Base-by-base conservation (phyloP, 2,888 invertebrate species). In the Cataglyphis livida region DNA sequence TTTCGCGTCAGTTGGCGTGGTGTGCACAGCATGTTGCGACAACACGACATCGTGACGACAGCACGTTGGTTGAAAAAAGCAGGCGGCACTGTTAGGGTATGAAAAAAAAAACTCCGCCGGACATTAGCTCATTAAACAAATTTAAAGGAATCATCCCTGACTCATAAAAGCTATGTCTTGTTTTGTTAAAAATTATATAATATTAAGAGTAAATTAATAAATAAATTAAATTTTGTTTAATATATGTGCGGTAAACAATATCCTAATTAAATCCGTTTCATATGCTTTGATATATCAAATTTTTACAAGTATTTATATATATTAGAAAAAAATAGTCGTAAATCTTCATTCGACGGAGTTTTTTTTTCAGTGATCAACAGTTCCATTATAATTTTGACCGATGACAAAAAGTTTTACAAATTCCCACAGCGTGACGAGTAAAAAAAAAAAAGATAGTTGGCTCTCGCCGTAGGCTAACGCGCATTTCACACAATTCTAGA, bases 1-100 rank as follows among this genome's bases (percentile, higher is more conserved):
- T 86, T 71, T 85, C 68, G 89, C 86, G 91, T 88, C 91, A 91
- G 91, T 90, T 91, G 91, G 91, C 70, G 41, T 62, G 51, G 75
- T 71, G 28, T 83, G 81, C 82, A 87, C 87, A 87, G 84, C 83
- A 83, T 88, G 82, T 81, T 83, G 89, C 82, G 28, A 83, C 78
- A 71, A 78, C 85, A 81, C 78, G 66, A 79, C 75, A 54, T 71
- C 32, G 62, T 66, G 83, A 85, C 84, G 85, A 88, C 83, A 85
- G 84, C 57, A 57, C 64, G 81, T 66, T 82, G 78, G 78, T 74
- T 81, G 32, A 84, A 48, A 74, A 68, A 75, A 62, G 9, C 78
- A 78, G 78, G 44, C 71, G 71, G 70, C 25, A 9, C 1, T 7
- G 18, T 35, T 32, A 79, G 59, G 59, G 59, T 25, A 68, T 7